These are phyloP conservation scores for Heliconius erato DNA, from an alignment of 2,888 invertebrate genomes.

Conservation along the genomic window DNA sequence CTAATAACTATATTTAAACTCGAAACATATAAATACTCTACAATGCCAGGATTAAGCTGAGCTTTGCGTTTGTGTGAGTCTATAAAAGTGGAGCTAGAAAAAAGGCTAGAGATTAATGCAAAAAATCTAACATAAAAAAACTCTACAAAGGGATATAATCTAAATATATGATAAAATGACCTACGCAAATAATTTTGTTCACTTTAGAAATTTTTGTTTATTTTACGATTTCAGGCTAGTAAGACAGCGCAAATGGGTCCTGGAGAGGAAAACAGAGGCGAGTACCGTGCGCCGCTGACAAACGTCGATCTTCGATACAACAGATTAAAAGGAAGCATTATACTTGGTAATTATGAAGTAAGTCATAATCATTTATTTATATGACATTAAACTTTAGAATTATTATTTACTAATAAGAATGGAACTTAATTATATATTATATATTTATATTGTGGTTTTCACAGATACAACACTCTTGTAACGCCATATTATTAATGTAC, in stretches of 20 bases:
- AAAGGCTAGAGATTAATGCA: too few relatives aligned
- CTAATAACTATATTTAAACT: too few relatives aligned
- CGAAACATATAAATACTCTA: too few relatives aligned
- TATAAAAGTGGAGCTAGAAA: too few relatives aligned
- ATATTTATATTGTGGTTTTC: neutral
- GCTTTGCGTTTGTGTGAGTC: too few relatives aligned
- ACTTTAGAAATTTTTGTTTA: neutral
- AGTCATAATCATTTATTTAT: conserved; percentile 59
- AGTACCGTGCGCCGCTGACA: conserved; percentile 85
- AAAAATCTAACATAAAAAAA: too few relatives aligned
- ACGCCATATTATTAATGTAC: neutral
- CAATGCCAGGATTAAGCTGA: too few relatives aligned
- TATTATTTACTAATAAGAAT: neutral
- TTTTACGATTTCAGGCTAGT: conserved; percentile 61
- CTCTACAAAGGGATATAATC: too few relatives aligned
- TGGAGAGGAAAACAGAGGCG: conserved; percentile 72
- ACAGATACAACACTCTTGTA: too few relatives aligned
- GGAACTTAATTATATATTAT: too few relatives aligned
- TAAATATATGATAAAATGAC: neutral
- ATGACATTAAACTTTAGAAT: neutral
- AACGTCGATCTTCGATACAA: conserved; percentile 92
- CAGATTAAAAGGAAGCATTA: conserved; percentile 92
- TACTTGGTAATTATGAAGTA: conserved; percentile 94
- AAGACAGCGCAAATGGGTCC: conserved; percentile 69
- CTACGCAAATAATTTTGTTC: neutral